Base-by-base conservation (phyloP, 2,888 invertebrate genomes). In the Drepanosiphum platanoidis region DNA sequence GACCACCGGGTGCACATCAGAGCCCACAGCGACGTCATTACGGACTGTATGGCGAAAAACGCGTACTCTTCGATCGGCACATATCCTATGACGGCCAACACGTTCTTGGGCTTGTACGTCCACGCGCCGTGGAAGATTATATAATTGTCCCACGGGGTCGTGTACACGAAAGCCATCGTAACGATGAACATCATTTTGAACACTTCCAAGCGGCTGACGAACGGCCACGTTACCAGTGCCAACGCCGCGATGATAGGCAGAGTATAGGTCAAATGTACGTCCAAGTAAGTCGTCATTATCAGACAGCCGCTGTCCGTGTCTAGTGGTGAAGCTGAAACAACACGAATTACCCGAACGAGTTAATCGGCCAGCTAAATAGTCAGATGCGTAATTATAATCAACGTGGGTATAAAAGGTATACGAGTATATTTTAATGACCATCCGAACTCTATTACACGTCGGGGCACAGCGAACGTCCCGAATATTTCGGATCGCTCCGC, bases 61-160 rank as follows among this genome's bases (percentile, higher is more conserved):
- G 70, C 70, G 30, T 84, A 84, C 64, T 84, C 84, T 58, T 84
- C 84, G 32, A 84, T n/a, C 46, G 84, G 84, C 2, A 84, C 77
- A 15, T 84, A 77, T 36, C 84, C 84, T 7, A 84, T 32, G 5
- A 77, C 75, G 2, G 68, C 58, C 7, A 84, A 30, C 52, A 84
- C 68, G 4, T 77, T 77, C 39, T 77, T 58, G 13, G 75, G 68
- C 8, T 64, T 36, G 39, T 77, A 84, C 52, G 32, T 84, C 84
- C 84, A 84, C 13, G 84, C 84, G 22, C 32, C 15, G 52, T 84
- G 46, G 36, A 39, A 84, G n/a, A 84, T 84, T 8, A 84, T 84
- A 18, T 70, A 84, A 3, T 77, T 84, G 30, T 84, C 84, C 84
- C 84, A 84, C 0, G 84, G 84, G 9, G 84, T 77, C 5, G 84